phyloP scores from a whole-genome alignment of 2,888 invertebrate genomes.

The Calephelis perditalis region DNA sequence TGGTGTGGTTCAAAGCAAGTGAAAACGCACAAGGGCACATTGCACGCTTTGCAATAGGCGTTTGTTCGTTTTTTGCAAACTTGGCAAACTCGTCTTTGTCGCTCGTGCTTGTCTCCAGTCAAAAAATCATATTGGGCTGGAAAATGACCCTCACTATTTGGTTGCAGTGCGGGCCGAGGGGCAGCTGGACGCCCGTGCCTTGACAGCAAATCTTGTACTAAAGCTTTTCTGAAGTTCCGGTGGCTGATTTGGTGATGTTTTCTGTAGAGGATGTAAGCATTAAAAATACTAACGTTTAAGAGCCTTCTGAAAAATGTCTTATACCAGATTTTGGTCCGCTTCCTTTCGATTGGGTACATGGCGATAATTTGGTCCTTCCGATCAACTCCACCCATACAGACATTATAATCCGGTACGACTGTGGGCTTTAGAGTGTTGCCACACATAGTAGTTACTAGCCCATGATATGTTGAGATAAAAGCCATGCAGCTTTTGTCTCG shows the following conservation, averaged over 20 bases:
- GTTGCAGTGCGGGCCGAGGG: background rate
- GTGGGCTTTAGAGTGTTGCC: background rate
- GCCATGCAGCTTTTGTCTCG: slow-evolving; percentile 14
- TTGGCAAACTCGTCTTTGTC: slow-evolving; percentile 16
- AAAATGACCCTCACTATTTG: slow-evolving; percentile 6
- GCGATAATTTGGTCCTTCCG: background rate
- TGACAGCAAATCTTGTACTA: slow-evolving; percentile 17
- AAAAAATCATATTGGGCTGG: slow-evolving; percentile 19
- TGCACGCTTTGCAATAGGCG: slow-evolving; percentile 22
- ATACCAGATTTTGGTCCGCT: background rate
- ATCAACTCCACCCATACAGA: background rate
- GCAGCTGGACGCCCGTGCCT: slow-evolving; percentile 10
- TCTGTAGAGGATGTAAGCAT: slow-evolving; percentile 21
- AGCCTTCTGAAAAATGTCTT: slow-evolving; percentile 11
- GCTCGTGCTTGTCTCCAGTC: slow-evolving; percentile 18
- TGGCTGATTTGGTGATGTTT: slow-evolving; percentile 14
- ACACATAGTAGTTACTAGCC: slow-evolving; percentile 4
- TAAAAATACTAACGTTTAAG: slow-evolving; percentile 25
- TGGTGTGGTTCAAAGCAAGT: slow-evolving; percentile 24
- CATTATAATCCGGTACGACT: background rate
- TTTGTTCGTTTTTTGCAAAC: slow-evolving; percentile 26
- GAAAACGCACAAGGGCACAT: slow-evolving; percentile 24
- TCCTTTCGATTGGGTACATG: background rate
- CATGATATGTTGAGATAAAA: slow-evolving; percentile 2
- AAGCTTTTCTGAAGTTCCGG: slow-evolving; percentile 20